Conservation (phyloP, 2,888 invertebrate genomes). For the Flabesymbios commensalis region DNA sequence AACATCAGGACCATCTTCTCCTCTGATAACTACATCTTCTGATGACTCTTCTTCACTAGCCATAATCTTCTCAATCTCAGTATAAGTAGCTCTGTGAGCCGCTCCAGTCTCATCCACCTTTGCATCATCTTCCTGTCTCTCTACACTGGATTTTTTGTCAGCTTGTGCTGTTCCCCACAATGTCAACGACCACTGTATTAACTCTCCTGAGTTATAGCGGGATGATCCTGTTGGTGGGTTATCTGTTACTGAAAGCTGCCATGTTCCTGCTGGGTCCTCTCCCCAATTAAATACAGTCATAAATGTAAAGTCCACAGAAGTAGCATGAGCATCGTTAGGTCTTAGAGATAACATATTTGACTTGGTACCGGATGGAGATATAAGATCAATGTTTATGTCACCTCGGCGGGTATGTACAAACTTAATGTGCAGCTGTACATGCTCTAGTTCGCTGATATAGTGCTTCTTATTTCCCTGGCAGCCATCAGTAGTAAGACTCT, state of each 20-base stretch:
- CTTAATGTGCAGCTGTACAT: constrained; percentile 48
- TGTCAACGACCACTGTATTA: constrained; percentile 18
- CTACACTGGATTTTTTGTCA: too few relatives aligned
- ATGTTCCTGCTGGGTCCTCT: constrained; percentile 50
- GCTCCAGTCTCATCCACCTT: neutral
- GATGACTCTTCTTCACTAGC: neutral
- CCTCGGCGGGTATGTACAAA: constrained; percentile 44
- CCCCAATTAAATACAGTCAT: constrained; percentile 58
- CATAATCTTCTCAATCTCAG: constrained; percentile 7
- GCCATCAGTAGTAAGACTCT: constrained; percentile 34
- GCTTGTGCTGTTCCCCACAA: constrained; percentile 15
- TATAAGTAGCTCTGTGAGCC: neutral
- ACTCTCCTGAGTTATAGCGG: constrained; percentile 2
- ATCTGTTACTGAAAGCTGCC: constrained; percentile 45
- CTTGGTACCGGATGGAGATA: constrained; percentile 42
- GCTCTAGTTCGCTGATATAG: constrained; percentile 48
- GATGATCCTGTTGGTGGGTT: neutral
- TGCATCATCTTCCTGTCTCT: neutral
- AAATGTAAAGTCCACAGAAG: constrained; percentile 51
- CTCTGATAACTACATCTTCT: neutral
- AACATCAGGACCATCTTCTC: too few relatives aligned
- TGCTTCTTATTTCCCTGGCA: constrained; percentile 30
- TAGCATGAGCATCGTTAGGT: constrained; percentile 37
- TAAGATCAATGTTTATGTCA: constrained; percentile 46
- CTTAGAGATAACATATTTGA: constrained; percentile 49